These are phyloP conservation scores for Mastigias papua DNA, from an alignment of 30 jellyfish, hydroid and myxozoan species.

Conservation along the genomic window DNA sequence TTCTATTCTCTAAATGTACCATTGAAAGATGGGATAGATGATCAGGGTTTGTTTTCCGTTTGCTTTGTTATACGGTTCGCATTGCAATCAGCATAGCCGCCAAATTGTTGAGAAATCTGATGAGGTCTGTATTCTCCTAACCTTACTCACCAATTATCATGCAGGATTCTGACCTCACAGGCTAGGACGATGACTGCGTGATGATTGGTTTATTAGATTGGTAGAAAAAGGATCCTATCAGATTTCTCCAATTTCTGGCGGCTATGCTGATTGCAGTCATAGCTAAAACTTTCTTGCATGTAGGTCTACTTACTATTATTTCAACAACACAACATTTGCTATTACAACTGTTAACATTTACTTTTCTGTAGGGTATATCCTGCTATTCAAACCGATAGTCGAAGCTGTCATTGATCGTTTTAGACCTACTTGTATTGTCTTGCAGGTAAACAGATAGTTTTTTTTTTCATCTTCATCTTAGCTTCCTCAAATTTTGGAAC, in stretches of 20 bases:
- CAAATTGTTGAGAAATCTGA: not conserved
- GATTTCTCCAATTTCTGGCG: not conserved
- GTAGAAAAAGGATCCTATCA: no score
- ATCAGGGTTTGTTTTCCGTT: slow-evolving; percentile 60
- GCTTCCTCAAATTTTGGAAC: not conserved
- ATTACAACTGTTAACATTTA: not conserved
- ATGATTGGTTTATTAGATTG: no score
- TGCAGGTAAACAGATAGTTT: slow-evolving; percentile 63
- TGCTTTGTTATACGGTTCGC: not conserved
- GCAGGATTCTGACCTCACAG: no score
- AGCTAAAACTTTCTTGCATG: no score
- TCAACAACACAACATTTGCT: no score
- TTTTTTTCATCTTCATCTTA: no score
- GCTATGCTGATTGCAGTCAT: no score
- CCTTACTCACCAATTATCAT: no score
- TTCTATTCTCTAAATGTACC: slow-evolving; percentile 95
- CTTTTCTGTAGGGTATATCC: slow-evolving; percentile 54
- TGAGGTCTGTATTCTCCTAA: no score
- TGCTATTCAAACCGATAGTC: slow-evolving; percentile 92
- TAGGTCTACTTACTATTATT: not conserved
- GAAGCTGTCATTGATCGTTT: slow-evolving; percentile 90
- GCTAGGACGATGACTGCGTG: no score
- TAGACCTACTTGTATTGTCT: slow-evolving; percentile 92
- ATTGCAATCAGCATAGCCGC: not conserved
- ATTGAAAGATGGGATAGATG: slow-evolving; percentile 95